Evolutionary conservation across 2,888 invertebrate species (phyloP).

Genomic region (Scelioninae gen. 2): DNA sequence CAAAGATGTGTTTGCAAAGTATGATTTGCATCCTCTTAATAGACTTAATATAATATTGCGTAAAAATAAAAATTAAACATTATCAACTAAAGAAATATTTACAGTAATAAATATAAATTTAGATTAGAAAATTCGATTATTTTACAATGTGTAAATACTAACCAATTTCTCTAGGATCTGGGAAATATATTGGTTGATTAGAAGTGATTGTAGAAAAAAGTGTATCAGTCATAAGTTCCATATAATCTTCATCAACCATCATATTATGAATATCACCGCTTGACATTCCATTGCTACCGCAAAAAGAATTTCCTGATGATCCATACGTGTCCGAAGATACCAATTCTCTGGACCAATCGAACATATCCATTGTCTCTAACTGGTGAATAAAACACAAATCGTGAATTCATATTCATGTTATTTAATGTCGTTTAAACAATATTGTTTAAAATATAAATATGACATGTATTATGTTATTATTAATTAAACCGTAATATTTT

Average conservation of each 20-base stretch:
- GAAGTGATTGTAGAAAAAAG: slow-evolving; percentile 90
- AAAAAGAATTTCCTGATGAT: slow-evolving; percentile 66
- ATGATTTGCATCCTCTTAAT: no score
- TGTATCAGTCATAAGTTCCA: slow-evolving; percentile 92
- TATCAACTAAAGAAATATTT: no score
- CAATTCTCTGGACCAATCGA: slow-evolving; percentile 79
- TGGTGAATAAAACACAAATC: slow-evolving; percentile 68
- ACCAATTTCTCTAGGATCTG: slow-evolving; percentile 98
- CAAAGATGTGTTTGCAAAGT: no score
- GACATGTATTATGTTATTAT: no score
- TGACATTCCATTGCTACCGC: slow-evolving; percentile 66
- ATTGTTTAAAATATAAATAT: no score
- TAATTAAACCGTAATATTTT: no score
- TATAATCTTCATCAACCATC: slow-evolving; percentile 90
- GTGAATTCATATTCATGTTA: neutral
- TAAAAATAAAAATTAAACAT: no score
- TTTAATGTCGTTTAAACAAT: no score
- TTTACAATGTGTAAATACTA: no score
- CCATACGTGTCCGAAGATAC: slow-evolving; percentile 67
- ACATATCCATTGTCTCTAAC: slow-evolving; percentile 84
- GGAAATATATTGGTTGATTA: slow-evolving; percentile 95
- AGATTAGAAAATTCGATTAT: no score
- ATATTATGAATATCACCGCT: slow-evolving; percentile 79
- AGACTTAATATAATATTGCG: no score
- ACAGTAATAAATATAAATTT: no score